Evolutionary conservation across 2,888 invertebrate species (phyloP).

Genomic region (Hedychridium roseum): DNA sequence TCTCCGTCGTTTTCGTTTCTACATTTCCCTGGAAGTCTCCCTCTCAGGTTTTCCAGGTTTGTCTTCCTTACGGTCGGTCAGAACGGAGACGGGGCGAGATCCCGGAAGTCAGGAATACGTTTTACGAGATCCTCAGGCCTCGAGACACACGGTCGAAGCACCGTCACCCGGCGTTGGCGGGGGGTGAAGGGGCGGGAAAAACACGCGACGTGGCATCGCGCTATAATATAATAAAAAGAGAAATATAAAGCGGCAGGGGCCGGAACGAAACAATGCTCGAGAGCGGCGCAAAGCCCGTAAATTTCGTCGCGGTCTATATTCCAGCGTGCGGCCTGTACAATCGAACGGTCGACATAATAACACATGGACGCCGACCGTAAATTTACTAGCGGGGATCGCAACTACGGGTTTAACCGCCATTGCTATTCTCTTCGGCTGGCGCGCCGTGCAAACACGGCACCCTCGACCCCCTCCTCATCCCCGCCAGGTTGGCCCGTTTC

Average conservation of each 20-base stretch:
- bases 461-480: constrained; percentile 9
- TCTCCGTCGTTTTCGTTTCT: too few relatives aligned
- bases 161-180: too few relatives aligned
- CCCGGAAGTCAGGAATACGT: too few relatives aligned
- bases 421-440: constrained; percentile 42
- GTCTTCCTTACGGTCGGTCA: too few relatives aligned
- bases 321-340: constrained; percentile 36
- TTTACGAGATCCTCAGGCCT: too few relatives aligned
- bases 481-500: constrained; percentile 2
- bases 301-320: constrained; percentile 43
- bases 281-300: constrained; percentile 27
- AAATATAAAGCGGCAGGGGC: constrained; percentile 1
- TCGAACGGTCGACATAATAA: constrained; percentile 51
- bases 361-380: constrained; percentile 47
- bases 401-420: constrained; percentile 38
- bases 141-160: too few relatives aligned
- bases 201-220: too few relatives aligned
- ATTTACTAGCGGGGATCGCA: constrained; percentile 41
- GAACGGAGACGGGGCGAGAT: too few relatives aligned
- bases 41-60: too few relatives aligned
- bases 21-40: too few relatives aligned
- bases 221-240: constrained; percentile 1
- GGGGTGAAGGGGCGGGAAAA: neutral
- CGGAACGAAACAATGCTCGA: constrained; percentile 22
- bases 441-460: too few relatives aligned